Conservation (phyloP, 2,113 vertebrate species). For the Serinus canaria region DNA sequence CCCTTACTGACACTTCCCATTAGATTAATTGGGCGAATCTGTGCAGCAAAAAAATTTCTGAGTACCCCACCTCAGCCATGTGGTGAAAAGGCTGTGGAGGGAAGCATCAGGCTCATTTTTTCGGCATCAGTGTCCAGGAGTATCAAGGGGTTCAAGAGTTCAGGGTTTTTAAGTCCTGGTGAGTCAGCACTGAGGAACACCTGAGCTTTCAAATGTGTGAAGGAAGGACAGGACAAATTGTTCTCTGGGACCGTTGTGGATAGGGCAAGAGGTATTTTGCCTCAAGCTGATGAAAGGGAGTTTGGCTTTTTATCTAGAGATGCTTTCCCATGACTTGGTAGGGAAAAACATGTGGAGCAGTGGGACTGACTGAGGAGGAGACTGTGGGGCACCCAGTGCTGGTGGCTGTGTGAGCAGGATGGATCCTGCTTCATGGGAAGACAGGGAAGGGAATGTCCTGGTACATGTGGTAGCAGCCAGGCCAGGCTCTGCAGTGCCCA, state of each 20-base stretch:
- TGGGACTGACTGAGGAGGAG: not conserved
- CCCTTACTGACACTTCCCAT: not conserved
- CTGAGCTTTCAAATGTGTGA: not conserved
- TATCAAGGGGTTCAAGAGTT: not conserved
- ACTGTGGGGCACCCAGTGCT: not conserved
- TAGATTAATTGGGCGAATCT: not conserved
- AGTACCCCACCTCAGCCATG: fast-evolving
- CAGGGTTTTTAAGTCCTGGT: not conserved
- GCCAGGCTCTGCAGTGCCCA: not conserved
- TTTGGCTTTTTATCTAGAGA: not conserved
- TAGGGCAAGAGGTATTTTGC: not conserved
- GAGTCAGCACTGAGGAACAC: not conserved
- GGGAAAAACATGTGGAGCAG: not conserved
- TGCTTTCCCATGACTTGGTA: not conserved
- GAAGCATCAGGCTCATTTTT: not conserved
- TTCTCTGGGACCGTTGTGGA: not conserved
- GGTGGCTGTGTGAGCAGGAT: not conserved
- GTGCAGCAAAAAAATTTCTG: not conserved
- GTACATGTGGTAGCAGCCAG: not conserved
- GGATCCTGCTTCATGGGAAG: not conserved
- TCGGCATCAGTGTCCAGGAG: not conserved
- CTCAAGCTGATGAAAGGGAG: not conserved
- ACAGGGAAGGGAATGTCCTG: not conserved
- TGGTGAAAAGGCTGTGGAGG: not conserved
- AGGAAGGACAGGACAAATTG: not conserved